Conservation (phyloP, 2,113 vertebrate genomes). For the Anseranas semipalmata region DNA sequence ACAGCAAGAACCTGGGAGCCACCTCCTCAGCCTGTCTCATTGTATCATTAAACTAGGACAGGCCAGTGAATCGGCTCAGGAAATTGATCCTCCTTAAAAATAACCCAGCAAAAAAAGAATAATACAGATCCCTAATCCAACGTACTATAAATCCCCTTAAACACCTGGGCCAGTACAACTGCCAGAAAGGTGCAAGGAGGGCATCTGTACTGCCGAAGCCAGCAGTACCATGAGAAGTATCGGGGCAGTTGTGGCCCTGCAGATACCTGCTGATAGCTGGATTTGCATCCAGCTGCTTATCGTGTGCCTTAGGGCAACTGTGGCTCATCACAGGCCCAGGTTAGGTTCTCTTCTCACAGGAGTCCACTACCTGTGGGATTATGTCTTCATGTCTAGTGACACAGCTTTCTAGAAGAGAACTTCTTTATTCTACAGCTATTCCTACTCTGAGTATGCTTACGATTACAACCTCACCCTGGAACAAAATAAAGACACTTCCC, state of each 20-base stretch:
- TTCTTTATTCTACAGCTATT: not conserved
- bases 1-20: not conserved
- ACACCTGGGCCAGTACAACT: not conserved
- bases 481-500: not conserved
- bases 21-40: not conserved
- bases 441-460: not conserved
- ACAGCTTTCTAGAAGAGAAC: not conserved
- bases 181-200: not conserved
- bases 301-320: fast-evolving
- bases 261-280: not conserved
- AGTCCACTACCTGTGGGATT: not conserved
- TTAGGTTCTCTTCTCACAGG: not conserved
- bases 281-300: fast-evolving
- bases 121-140: not conserved
- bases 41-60: not conserved
- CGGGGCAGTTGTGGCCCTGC: not conserved
- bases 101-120: not conserved
- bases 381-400: not conserved
- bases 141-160: not conserved
- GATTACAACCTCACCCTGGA: not conserved
- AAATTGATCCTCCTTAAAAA: conserved; percentile 17
- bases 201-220: not conserved
- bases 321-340: not conserved
- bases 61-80: not conserved
- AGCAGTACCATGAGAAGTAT: fast-evolving